phyloP scores from a whole-genome alignment of 1,140 invertebrate genomes.

The Achroia grisella region DNA sequence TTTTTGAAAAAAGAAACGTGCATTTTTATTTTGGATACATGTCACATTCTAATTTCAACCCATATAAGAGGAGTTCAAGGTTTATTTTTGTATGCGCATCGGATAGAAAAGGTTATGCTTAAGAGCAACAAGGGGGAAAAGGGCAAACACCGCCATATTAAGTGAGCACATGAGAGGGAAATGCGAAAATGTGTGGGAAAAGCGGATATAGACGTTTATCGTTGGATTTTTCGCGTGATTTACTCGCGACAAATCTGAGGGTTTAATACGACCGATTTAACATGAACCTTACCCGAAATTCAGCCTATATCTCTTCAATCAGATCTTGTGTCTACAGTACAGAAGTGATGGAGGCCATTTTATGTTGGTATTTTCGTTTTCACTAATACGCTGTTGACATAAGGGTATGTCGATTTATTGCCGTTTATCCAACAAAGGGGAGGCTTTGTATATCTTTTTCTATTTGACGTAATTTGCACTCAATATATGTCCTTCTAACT shows the following conservation, averaged over 20 bases:
- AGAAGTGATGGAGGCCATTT: constrained; percentile 11
- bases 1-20: constrained; percentile 44
- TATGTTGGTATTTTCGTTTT: constrained; percentile 36
- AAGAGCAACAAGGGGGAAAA: constrained; percentile 48
- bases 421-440: constrained; percentile 51
- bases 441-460: constrained; percentile 55
- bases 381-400: constrained; percentile 63
- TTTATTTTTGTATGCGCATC: constrained; percentile 10
- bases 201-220: constrained; percentile 71
- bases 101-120: neutral
- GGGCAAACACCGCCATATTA: constrained; percentile 68
- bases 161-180: constrained; percentile 71
- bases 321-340: neutral
- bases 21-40: constrained; percentile 33
- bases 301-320: constrained; percentile 1
- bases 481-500: constrained; percentile 11
- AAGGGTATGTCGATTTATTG: constrained; percentile 59
- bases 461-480: constrained; percentile 40
- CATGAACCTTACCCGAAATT: constrained; percentile 18
- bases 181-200: constrained; percentile 70
- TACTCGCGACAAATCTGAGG: constrained; percentile 64
- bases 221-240: constrained; percentile 69
- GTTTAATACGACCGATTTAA: constrained; percentile 39
- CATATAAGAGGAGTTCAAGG: constrained; percentile 5
- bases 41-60: constrained; percentile 9